phyloP scores from a whole-genome alignment of 2,113 vertebrate genomes.

The Crocuta crocuta region DNA sequence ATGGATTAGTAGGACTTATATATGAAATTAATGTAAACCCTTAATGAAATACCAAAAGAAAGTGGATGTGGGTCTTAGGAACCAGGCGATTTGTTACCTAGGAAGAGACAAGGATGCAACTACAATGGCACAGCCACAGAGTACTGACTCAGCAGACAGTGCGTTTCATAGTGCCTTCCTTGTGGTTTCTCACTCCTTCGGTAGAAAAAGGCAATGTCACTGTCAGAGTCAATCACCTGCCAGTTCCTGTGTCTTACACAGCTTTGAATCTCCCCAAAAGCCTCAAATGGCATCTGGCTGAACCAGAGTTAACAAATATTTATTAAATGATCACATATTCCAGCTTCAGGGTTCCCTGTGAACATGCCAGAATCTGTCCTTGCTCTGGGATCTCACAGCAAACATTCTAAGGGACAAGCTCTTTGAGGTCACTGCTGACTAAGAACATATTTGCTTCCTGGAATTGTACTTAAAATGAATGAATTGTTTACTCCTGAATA shows the following conservation, averaged over 20 bases:
- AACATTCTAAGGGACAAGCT: not conserved
- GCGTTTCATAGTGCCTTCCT: not conserved
- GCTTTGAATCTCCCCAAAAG: not conserved
- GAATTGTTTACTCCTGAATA: not conserved
- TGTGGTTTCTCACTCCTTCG: not conserved
- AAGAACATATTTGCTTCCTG: not conserved
- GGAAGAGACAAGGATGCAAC: not conserved
- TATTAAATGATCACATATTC: not conserved
- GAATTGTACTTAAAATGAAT: not conserved
- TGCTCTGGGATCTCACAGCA: not conserved
- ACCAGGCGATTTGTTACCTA: accelerated
- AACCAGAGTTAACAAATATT: not conserved
- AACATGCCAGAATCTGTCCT: not conserved
- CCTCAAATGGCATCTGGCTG: not conserved
- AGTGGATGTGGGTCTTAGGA: not conserved
- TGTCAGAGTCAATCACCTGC: not conserved
- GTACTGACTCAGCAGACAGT: not conserved
- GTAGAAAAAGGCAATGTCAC: not conserved
- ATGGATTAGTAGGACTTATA: not conserved
- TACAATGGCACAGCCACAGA: not conserved
- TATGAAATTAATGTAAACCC: not conserved
- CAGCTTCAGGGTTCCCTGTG: not conserved
- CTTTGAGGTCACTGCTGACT: not conserved
- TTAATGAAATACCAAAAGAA: not conserved
- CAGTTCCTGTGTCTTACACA: not conserved